Evolutionary conservation across 2,797 vertebrate species (phyloP).

Genomic region (Gouania willdenowi): DNA sequence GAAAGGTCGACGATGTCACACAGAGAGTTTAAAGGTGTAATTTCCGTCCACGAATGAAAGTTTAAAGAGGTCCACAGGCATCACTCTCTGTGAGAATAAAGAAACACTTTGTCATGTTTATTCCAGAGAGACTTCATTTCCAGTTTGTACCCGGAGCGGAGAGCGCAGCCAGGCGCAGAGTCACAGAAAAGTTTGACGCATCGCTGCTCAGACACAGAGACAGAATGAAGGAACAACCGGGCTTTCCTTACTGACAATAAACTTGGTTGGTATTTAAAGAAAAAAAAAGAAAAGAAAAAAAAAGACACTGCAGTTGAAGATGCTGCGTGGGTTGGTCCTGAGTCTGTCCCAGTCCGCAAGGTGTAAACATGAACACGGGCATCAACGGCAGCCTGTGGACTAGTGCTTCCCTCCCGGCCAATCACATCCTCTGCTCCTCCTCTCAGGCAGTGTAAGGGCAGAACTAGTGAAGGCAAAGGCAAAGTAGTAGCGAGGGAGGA

Average conservation of each 20-base stretch:
- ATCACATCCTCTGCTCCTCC: slow-evolving; percentile 69
- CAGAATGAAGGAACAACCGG: neutral
- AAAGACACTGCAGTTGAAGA: neutral
- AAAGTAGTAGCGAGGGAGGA: slow-evolving; percentile 39
- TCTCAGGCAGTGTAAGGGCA: slow-evolving; percentile 52
- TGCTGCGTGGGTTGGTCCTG: slow-evolving; percentile 2
- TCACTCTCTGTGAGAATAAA: slow-evolving; percentile 15
- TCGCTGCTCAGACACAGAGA: slow-evolving; percentile 17
- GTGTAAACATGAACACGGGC: slow-evolving; percentile 76
- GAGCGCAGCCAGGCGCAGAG: slow-evolving; percentile 31
- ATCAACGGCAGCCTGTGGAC: slow-evolving; percentile 67
- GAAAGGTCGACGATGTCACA: neutral
- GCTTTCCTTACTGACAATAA: slow-evolving; percentile 3
- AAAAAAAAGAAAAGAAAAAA: slow-evolving; percentile 4
- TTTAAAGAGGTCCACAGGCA: slow-evolving; percentile 29
- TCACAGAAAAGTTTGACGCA: slow-evolving; percentile 69
- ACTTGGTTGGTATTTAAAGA: no score
- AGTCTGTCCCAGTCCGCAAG: slow-evolving; percentile 54
- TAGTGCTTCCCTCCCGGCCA: slow-evolving; percentile 70
- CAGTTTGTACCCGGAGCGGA: slow-evolving; percentile 14
- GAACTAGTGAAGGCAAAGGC: slow-evolving; percentile 68
- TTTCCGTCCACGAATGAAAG: slow-evolving; percentile 38
- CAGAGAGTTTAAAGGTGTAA: slow-evolving; percentile 3
- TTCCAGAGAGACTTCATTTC: slow-evolving; percentile 26
- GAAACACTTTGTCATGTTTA: neutral